A percentile compares a stretch with the other conserved stretches of the same genome.
Evolutionary conservation across 2,888 invertebrate species (phyloP).

Genomic region (Aspidapion aeneum): DNA sequence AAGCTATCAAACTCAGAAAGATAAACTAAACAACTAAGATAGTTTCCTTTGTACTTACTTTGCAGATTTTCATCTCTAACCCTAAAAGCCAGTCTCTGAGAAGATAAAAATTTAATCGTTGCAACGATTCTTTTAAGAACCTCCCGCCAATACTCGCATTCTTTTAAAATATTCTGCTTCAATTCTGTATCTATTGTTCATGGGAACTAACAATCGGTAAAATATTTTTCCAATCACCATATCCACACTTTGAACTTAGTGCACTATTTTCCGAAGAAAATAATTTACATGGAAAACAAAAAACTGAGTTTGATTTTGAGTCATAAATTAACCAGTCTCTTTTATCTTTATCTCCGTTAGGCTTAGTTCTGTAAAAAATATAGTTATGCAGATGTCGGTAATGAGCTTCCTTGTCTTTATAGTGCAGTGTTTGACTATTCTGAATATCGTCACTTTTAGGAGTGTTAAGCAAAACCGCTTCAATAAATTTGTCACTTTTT

Average conservation of each 20-base stretch:
- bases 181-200: neutral
- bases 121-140: constrained; percentile 5
- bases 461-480: no score
- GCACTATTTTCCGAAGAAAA: neutral
- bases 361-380: neutral
- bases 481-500: neutral
- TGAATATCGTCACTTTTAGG: constrained; percentile 1
- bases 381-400: neutral
- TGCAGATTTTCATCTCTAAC: constrained; percentile 1
- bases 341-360: neutral
- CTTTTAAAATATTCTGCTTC: neutral
- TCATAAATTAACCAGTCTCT: constrained; percentile 3
- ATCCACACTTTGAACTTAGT: constrained; percentile 1
- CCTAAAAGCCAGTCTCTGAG: constrained; percentile 1
- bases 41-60: neutral
- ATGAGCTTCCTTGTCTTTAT: neutral
- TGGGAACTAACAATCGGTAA: neutral
- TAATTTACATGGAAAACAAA: constrained; percentile 3
- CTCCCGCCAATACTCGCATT: constrained; percentile 2
- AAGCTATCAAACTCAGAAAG: neutral
- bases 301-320: constrained; percentile 5
- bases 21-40: neutral
- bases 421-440: neutral
- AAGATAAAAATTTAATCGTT: neutral
- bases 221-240: neutral